phyloP scores from a whole-genome alignment of 2,888 invertebrate species.

The Ceramica pisi region DNA sequence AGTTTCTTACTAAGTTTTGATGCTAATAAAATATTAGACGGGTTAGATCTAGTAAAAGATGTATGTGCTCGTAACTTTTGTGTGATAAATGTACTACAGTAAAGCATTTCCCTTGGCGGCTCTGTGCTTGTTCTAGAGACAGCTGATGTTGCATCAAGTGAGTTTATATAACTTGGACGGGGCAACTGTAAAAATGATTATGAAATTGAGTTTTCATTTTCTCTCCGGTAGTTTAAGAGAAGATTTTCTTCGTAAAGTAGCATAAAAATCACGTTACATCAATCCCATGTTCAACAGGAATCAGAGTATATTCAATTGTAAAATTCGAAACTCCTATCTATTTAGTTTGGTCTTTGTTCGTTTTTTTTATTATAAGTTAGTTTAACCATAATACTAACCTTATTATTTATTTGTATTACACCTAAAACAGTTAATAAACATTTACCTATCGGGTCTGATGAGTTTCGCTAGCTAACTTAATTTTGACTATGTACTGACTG shows the following conservation, averaged over 20 bases:
- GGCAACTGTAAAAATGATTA: background rate
- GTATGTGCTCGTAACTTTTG: conserved; percentile 35
- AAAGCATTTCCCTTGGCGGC: conserved; percentile 39
- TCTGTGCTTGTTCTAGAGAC: conserved; percentile 4
- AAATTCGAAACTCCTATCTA: no score
- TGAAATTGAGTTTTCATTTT: conserved; percentile 10
- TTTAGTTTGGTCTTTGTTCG: no score
- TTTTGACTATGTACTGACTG: no score
- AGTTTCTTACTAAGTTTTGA: conserved; percentile 36
- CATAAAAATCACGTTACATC: no score
- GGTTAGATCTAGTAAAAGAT: conserved; percentile 24
- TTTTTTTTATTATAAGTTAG: background rate
- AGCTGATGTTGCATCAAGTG: conserved; percentile 16
- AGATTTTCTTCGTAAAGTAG: background rate
- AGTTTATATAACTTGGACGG: conserved; percentile 18
- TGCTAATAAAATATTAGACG: conserved; percentile 39
- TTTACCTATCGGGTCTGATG: background rate
- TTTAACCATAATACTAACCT: background rate
- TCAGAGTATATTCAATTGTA: no score
- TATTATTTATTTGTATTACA: background rate
- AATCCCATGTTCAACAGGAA: no score
- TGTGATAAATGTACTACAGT: conserved; percentile 34
- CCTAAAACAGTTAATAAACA: no score
- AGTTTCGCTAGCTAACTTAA: background rate
- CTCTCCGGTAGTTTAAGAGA: background rate